Percentiles rank a stretch among this genome's conserved stretches.
Conservation (phyloP, 2,113 vertebrate genomes). For the Xiphias gladius region DNA sequence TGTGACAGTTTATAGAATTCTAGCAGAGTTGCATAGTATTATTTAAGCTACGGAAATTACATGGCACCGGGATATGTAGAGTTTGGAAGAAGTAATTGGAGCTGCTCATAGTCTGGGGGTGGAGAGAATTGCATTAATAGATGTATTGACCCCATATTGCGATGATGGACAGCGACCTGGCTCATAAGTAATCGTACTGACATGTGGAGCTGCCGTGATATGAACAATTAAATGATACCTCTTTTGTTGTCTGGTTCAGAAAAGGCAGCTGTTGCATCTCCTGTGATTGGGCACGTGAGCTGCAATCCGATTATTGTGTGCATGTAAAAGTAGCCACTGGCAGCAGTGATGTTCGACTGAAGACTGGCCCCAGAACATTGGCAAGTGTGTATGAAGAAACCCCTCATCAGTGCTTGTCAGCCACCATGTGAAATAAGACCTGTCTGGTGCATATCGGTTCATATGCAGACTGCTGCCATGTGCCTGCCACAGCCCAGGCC, state of each 20-base stretch:
- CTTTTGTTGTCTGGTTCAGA: not conserved
- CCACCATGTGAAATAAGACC: conserved; percentile 68
- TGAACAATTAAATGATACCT: not conserved
- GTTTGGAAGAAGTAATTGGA: not conserved
- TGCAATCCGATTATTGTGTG: conserved; percentile 43
- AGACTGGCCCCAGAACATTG: conserved; percentile 68
- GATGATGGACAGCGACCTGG: not conserved
- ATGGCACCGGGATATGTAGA: not conserved
- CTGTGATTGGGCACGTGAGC: conserved; percentile 2
- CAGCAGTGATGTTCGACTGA: conserved; percentile 65
- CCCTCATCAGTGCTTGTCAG: conserved; percentile 66
- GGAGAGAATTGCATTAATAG: not conserved
- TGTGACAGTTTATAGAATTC: not conserved
- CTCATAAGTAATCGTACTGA: not conserved
- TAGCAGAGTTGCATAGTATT: not conserved
- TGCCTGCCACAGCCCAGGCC: conserved; percentile 60
- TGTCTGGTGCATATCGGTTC: conserved; percentile 65
- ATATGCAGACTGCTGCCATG: conserved; percentile 67
- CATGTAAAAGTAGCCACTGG: conserved; percentile 70
- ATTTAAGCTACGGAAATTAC: not conserved
- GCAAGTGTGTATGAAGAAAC: conserved; percentile 69
- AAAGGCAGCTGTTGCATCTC: conserved; percentile 6
- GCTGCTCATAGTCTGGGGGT: not conserved
- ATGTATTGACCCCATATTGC: not conserved
- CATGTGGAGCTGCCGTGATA: not conserved